Conservation (phyloP, 2,113 vertebrate genomes). For the Glaucomys volans region DNA sequence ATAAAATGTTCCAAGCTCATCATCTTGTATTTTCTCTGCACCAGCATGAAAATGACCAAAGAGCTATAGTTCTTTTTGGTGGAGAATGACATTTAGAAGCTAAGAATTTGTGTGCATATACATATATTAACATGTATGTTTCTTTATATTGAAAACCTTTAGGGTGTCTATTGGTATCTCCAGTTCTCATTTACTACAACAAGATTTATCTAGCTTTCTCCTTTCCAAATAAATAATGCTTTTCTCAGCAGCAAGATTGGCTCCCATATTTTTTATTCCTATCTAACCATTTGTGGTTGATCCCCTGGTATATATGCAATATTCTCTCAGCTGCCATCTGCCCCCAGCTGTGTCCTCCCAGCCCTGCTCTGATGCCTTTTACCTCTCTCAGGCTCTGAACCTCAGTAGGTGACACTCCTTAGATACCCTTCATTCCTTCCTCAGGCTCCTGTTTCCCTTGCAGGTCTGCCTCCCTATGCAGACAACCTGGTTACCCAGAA, state of each 20-base stretch:
- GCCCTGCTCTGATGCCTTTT: neutral
- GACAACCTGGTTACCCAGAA: neutral
- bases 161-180: neutral
- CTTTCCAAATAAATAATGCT: conserved; percentile 25
- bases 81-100: conserved; percentile 40
- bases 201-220: conserved; percentile 2
- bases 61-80: neutral
- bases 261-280: neutral
- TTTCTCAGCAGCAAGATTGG: conserved; percentile 2
- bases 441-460: neutral
- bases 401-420: neutral
- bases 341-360: neutral
- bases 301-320: neutral
- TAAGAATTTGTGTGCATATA: neutral
- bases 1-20: neutral
- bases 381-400: neutral
- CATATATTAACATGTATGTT: neutral
- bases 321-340: neutral
- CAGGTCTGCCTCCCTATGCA: neutral
- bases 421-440: neutral
- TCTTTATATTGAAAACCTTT: conserved; percentile 39
- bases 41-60: neutral
- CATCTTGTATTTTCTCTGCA: conserved; percentile 33
- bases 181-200: neutral
- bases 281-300: neutral